A percentile compares a stretch with the other conserved stretches of the same genome.
phyloP scores from a whole-genome alignment of 2,113 vertebrate species.

The Panthera tigris region DNA sequence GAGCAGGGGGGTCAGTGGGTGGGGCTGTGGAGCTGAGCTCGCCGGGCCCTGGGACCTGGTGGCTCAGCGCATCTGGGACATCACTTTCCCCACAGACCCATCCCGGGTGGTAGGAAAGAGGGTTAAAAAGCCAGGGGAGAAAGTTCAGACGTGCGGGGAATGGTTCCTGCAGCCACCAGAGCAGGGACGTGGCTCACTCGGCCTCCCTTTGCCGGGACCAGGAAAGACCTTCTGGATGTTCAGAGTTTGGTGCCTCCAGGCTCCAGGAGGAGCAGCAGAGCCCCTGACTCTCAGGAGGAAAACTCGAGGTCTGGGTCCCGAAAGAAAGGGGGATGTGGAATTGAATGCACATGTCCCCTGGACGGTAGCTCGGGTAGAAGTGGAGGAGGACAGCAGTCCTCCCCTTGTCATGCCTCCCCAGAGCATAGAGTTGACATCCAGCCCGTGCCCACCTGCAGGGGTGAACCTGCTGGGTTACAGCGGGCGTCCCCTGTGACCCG shows the following conservation, averaged over 20 bases:
- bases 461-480: rapidly evolving
- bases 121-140: background rate
- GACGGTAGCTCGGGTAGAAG: background rate
- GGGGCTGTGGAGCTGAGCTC: no score
- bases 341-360: rapidly evolving
- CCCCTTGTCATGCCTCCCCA: background rate
- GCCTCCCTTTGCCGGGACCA: background rate
- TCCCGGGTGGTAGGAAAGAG: background rate
- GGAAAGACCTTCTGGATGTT: background rate
- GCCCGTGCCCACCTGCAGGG: rapidly evolving
- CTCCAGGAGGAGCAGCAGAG: background rate
- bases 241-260: background rate
- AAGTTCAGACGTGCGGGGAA: background rate
- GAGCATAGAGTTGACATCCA: background rate
- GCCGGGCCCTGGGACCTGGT: background rate
- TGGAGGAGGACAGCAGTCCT: rapidly evolving
- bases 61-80: background rate
- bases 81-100: background rate
- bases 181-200: rapidly evolving
- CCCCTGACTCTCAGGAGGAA: background rate
- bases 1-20: background rate
- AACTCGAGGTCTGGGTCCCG: background rate
- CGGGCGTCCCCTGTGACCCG: rapidly evolving
- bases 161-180: background rate
- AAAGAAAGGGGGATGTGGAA: background rate